Conservation (phyloP, 1,140 invertebrate species). For the Trissolcus basalis region DNA sequence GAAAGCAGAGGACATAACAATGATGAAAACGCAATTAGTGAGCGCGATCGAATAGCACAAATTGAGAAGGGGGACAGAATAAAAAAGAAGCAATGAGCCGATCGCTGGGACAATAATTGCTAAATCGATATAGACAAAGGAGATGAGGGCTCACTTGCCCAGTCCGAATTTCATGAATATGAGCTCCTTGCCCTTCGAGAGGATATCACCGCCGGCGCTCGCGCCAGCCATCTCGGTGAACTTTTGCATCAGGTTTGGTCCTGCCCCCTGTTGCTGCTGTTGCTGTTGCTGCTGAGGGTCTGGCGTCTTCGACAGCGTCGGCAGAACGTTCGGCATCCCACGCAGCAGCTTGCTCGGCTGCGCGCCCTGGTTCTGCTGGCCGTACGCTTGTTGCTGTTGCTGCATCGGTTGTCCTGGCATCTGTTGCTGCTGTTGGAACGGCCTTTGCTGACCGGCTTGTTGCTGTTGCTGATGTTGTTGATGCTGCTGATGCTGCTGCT, state of each 20-base stretch:
- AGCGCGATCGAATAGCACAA: too few species aligned
- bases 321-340: slow-evolving; percentile 79
- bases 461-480: slow-evolving; percentile 49
- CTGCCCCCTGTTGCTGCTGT: slow-evolving; percentile 51
- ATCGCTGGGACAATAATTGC: slow-evolving; percentile 8
- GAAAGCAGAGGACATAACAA: too few species aligned
- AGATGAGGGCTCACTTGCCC: slow-evolving; percentile 76
- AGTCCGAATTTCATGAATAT: slow-evolving; percentile 94
- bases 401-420: slow-evolving; percentile 54
- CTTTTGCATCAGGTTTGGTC: slow-evolving; percentile 87
- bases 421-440: slow-evolving; percentile 69
- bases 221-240: slow-evolving; percentile 85
- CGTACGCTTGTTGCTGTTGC: slow-evolving; percentile 20
- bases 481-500: slow-evolving; percentile 50
- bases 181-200: slow-evolving; percentile 92
- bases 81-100: neutral
- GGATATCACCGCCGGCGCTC: slow-evolving; percentile 87
- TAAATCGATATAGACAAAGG: slow-evolving; percentile 4
- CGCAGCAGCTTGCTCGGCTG: slow-evolving; percentile 70
- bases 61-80: too few species aligned
- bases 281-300: slow-evolving; percentile 54
- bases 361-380: slow-evolving; percentile 58
- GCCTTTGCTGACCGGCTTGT: slow-evolving; percentile 63
- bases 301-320: slow-evolving; percentile 72
- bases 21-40: too few species aligned